Evolutionary conservation across 2,888 invertebrate genomes (phyloP), one percentile per base, ranked within the genome.

Genomic region (Parochlus steinenii): DNA sequence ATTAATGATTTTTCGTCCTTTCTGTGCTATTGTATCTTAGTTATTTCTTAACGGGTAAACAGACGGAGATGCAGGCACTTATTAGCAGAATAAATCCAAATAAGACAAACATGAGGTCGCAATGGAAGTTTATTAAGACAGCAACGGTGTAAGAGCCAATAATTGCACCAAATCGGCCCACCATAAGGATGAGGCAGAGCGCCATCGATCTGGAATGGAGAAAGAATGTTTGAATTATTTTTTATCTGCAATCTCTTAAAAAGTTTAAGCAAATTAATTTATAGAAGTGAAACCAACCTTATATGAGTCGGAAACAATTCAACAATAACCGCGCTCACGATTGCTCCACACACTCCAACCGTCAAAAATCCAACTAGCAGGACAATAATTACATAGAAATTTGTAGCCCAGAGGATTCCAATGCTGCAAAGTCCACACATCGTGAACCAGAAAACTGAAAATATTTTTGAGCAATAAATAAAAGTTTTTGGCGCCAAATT

Each of bases 231-330:
- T 23, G 11, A 26, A 14, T 10, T 11, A 15, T 17, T 17, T 18
- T 11, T 35, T 15, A 15, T 17, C 6, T 23, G 11, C 11, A 37
- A n/a, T 16, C 4, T 4, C n/a, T 22, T n/a, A 18, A 15, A 15
- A 35, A 11, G 11, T 28, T 29, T 14, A 19, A 4, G 25, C 15
- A 17, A 6, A 14, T 17, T 48, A n/a, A n/a, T 4, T 4, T 20
- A 7, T 11, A 11, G 6, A 19, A 18, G 15, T n/a, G 6, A 8
- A 24, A 30, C 29, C n/a, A 23, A 41, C 62, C 60, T 54, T 14
- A 60, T 41, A 41, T 66, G 63, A n/a, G 71, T 71, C 3, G 71
- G 71, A 39, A 64, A 71, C 38, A 67, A 54, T 25, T 69, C 69
- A 12, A 71, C 67, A 5, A 67, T 57, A 0, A 69, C 67, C 1